Percentiles rank a stretch among this genome's conserved stretches.
Conservation (phyloP, 2,888 invertebrate species). For the Hydrotaea diabolus region DNA sequence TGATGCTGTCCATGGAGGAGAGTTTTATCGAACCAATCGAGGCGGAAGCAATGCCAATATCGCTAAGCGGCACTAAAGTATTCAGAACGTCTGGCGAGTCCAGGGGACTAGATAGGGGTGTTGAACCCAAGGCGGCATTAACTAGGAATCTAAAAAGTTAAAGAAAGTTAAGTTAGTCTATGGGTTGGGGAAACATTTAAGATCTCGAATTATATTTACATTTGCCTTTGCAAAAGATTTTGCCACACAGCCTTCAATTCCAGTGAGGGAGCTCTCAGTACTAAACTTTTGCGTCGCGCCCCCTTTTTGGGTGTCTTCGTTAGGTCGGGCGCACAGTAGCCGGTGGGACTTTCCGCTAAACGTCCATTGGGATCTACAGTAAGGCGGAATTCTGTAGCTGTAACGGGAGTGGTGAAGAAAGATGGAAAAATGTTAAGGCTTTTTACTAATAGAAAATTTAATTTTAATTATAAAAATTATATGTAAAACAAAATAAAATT, state of each 20-base stretch:
- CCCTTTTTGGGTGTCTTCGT: constrained; percentile 84
- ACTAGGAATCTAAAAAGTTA: constrained; percentile 87
- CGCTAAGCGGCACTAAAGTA: constrained; percentile 79
- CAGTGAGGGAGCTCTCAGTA: constrained; percentile 89
- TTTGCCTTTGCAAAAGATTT: constrained; percentile 91
- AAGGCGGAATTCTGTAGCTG: constrained; percentile 92
- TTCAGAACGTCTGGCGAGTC: constrained; percentile 88
- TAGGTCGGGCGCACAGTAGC: constrained; percentile 87
- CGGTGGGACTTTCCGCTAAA: constrained; percentile 87
- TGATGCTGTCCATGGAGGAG: constrained; percentile 80
- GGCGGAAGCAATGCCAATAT: constrained; percentile 79
- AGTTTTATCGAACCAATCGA: constrained; percentile 80
- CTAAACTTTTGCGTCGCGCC: constrained; percentile 86
- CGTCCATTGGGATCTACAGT: constrained; percentile 85
- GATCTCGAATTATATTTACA: too few relatives aligned
- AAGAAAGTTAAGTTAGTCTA: background rate
- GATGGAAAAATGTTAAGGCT: too few relatives aligned
- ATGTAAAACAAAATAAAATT: too few relatives aligned
- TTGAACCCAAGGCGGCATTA: constrained; percentile 89
- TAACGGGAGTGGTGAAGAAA: too few relatives aligned
- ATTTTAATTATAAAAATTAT: too few relatives aligned
- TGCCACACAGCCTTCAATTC: constrained; percentile 95
- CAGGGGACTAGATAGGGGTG: constrained; percentile 90
- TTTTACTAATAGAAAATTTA: too few relatives aligned
- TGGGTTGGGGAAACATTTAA: background rate